Evolutionary conservation across 2,888 invertebrate species (phyloP), one percentile per base, ranked within the genome.

Genomic region (Apamea sordens): DNA sequence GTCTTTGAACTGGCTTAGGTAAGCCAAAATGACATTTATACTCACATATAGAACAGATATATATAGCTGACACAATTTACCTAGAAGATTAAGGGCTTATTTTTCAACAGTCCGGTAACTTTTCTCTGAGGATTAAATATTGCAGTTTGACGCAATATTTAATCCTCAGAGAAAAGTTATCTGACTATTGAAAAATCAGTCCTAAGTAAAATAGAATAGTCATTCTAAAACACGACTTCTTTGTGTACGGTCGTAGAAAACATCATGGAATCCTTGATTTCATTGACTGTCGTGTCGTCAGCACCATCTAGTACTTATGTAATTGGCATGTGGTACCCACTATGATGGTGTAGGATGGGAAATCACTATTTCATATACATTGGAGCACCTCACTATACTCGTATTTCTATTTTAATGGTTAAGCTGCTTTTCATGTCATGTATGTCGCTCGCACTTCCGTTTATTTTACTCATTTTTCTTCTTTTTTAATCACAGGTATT

Each of bases 341-440:
- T 68, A 53, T 59, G 36, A 80, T 44, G 71, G 64, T 70, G 41
- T 71, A 85, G 76, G 71, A 85, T 85, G 86, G 82, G 82, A 44
- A 56, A 63, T 76, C 86, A 88, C 88, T 21, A 36, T 64, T 67
- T 80, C 85, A 76, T 72, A 53, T n/a, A 64, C 76, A 88, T 77
- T 63, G 15, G 71, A 77, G 88, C 85, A 85, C 88, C 77, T 75
- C 72, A 88, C 74, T 75, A 32, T 76, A 32, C 32, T 32, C 32
- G 32, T 32, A n/a, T 63, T 80, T 64, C 32, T 64, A 36, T 59
- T 44, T 50, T 65, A n/a, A 65, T 79, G 72, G 63, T 64, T 80
- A 59, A 67, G 36, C 59, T 81, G 80, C 84, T 88, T 89, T 82
- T 81, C 83, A 83, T 86, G 89, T 86, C 86, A 88, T 88, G 87